Percentiles rank a stretch among this genome's conserved stretches.
phyloP scores from a whole-genome alignment of 2,797 vertebrate species.

The Coreius guichenoti region DNA sequence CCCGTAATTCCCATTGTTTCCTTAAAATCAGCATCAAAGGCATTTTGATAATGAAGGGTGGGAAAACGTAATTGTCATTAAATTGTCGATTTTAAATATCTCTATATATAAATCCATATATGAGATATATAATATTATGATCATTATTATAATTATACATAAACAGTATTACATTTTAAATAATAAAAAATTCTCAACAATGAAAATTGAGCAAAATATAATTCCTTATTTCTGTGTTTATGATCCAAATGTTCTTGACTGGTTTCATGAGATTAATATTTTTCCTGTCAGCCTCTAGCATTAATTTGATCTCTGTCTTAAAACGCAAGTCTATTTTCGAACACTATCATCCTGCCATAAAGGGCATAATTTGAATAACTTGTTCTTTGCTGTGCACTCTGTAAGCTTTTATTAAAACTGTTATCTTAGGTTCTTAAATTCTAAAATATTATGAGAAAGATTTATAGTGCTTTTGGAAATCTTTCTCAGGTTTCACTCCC shows the following conservation, averaged over 20 bases:
- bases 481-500: constrained; percentile 36
- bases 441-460: neutral
- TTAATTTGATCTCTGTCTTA: neutral
- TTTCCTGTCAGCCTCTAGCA: neutral
- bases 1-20: neutral
- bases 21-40: neutral
- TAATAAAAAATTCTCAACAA: neutral
- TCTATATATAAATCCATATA: too few relatives aligned
- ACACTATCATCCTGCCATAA: constrained; percentile 3
- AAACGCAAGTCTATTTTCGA: neutral
- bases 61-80: neutral
- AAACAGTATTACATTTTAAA: neutral
- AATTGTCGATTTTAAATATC: neutral
- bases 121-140: too few relatives aligned
- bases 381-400: neutral
- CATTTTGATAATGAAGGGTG: neutral
- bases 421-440: constrained; percentile 14
- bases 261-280: neutral
- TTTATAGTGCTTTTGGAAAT: constrained; percentile 30
- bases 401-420: constrained; percentile 14
- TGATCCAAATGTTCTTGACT: neutral
- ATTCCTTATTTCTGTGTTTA: neutral
- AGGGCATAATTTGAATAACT: constrained; percentile 13
- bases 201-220: neutral
- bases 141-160: too few relatives aligned